Base-by-base conservation (phyloP, 2,797 vertebrate species). In the Muscicapa comitata region DNA sequence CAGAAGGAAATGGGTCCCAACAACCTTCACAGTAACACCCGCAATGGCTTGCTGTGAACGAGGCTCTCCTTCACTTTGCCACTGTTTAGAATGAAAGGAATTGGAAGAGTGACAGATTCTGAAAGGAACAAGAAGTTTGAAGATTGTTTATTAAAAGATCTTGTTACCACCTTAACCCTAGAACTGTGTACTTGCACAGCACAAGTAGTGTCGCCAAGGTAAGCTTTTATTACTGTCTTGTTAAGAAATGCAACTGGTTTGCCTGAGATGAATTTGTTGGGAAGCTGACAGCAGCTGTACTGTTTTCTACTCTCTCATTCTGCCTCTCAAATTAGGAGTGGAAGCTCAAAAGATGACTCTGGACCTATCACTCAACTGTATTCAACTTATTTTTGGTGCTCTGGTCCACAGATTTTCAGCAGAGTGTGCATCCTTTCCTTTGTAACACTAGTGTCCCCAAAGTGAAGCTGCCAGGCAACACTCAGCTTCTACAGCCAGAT, bases 401-500 rank as follows among this genome's bases (percentile, higher is more conserved):
- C 17, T n/a, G 14, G 68, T 45, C 61, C 57, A 16, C 29, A 50
- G 55, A 37, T 80, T 72, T 71, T 72, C 86, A 90, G 81, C 48
- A 54, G 61, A 42, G 50, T 3, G 28, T 28, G 48, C 35, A 59
- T 33, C 85, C 54, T 48, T 37, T 50, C 67, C 74, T 88, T 62
- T 72, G 65, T 59, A n/a, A 33, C 43, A 18, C 14, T 67, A 72
- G 65, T 77, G 51, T 68, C 61, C 79, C 81, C 14, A 35, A 63
- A 61, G 78, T 4, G 63, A 50, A 28, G 82, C 95, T 96, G 95
- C 93, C 83, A 93, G 77, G 94, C 94, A 95, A 94, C 91, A 72
- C 55, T 58, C 33, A 4, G 67, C 75, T 48, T 5, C 50, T 18
- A 9, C 35, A 42, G 80, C 55, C 89, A 63, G 15, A 29, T 73